Evolutionary conservation across 1,140 invertebrate species (phyloP), one percentile per base, ranked within the genome.

Genomic region (Bicyclus anynana): DNA sequence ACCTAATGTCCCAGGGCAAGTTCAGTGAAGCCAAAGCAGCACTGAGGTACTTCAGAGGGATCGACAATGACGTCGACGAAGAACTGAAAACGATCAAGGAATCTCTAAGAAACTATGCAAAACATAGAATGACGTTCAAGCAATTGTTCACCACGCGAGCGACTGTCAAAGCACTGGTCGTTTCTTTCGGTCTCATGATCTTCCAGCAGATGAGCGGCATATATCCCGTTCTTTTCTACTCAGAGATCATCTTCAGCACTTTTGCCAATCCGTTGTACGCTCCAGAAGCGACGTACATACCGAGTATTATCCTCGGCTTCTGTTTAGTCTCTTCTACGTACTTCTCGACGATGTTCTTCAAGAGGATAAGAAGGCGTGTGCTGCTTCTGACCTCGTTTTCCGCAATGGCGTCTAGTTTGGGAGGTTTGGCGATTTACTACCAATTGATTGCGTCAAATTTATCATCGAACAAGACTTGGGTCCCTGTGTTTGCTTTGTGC

Each of bases 131-230:
- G 0, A 83, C 77, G 2, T 86, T 90, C 55, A 85, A 79, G 38
- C 80, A 90, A 46, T 61, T 91, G 2, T 82, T 81, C 37, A 60
- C 72, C 12, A 83, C 80, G n/a, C 84, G 67, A 58, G 85, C 91
- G 13, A 91, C 90, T 2, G 72, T 89, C 18, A 91, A 89, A 73
- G 89, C 89, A 12, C 65, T 90, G 2, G 59, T 90, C 4, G 91
- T 92, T 13, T 87, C 89, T 33, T 90, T 91, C 40, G 84, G 85
- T 66, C 87, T 96, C 0, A 96, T 96, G 95, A 87, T 94, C 20
- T 94, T 96, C 61, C 95, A 97, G 72, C 95, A 96, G 71, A 83
- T 96, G 18, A 93, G 92, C 51, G 94, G 95, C 3, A 93, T 96
- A 33, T 96, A 95, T 65, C 93, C 93, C 1, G 91, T 96, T 21